Percentiles rank a stretch among this genome's conserved stretches.
phyloP scores from a whole-genome alignment of 2,888 invertebrate species.

The Miltochrista miniata region DNA sequence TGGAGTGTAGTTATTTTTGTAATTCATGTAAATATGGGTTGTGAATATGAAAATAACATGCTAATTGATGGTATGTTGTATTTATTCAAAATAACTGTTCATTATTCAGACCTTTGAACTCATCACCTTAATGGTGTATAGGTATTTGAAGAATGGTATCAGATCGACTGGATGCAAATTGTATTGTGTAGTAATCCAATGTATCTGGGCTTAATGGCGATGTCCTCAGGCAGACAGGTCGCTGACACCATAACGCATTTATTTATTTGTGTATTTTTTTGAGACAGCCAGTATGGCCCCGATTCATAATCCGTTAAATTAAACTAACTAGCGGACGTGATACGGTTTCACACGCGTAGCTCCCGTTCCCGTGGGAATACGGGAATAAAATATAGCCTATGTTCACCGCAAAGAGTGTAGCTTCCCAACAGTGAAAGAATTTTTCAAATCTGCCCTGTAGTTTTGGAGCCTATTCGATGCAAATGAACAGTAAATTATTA shows the following conservation, averaged over 20 bases:
- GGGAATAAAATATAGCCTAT: too few relatives aligned
- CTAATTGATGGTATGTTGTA: constrained; percentile 16
- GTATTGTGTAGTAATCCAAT: constrained; percentile 61
- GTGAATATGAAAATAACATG: constrained; percentile 14
- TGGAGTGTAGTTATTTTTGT: too few relatives aligned
- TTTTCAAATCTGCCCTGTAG: too few relatives aligned
- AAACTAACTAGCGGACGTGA: too few relatives aligned
- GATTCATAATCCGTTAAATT: too few relatives aligned
- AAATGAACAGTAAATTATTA: too few relatives aligned
- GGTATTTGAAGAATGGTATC: constrained; percentile 42
- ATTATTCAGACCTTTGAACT: constrained; percentile 28
- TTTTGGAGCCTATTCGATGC: too few relatives aligned
- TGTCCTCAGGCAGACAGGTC: constrained; percentile 55
- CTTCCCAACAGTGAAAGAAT: too few relatives aligned
- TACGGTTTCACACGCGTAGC: too few relatives aligned
- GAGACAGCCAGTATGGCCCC: neutral
- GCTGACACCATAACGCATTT: constrained; percentile 37
- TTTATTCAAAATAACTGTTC: constrained; percentile 18
- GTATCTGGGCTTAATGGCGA: constrained; percentile 63
- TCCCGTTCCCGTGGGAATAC: too few relatives aligned
- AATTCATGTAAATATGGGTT: neutral
- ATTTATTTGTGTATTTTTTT: neutral
- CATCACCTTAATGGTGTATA: constrained; percentile 11
- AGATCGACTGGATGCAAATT: constrained; percentile 51
- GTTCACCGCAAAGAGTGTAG: too few relatives aligned